phyloP scores from a whole-genome alignment of 53 echinoderm and acorn worm genomes.

The Holothuria leucospilota region DNA sequence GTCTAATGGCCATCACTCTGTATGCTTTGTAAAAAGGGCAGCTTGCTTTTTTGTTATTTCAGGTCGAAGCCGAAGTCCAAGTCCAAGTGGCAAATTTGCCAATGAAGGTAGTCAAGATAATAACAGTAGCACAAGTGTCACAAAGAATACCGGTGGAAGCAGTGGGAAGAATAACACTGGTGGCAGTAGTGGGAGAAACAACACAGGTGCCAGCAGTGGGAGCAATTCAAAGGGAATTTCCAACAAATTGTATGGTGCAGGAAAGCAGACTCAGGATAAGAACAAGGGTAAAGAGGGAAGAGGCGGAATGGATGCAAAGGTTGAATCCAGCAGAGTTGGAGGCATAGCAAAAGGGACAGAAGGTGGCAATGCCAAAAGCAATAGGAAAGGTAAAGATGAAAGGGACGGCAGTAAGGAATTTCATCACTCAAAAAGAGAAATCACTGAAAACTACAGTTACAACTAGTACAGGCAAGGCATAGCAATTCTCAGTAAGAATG shows the following conservation, averaged over 20 bases:
- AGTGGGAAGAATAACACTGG: neutral
- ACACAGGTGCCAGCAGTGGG: conserved; percentile 16
- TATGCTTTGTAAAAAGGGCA: no score
- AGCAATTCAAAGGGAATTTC: neutral
- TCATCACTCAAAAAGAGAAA: conserved; percentile 44
- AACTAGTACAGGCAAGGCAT: conserved; percentile 30
- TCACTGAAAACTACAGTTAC: conserved; percentile 78
- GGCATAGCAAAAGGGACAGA: conserved; percentile 12
- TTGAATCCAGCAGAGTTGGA: neutral
- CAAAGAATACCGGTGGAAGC: conserved; percentile 25
- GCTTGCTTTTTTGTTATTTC: neutral
- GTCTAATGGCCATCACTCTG: no score
- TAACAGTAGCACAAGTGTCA: neutral
- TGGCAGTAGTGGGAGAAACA: neutral
- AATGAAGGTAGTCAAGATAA: conserved; percentile 3
- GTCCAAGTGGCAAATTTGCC: conserved; percentile 69
- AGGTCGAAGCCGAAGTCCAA: conserved; percentile 94
- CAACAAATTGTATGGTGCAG: conserved; percentile 37
- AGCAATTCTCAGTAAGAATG: no score
- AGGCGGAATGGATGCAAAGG: neutral
- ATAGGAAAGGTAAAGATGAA: conserved; percentile 27
- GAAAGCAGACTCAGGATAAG: neutral
- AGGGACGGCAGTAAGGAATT: conserved; percentile 7
- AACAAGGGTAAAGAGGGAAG: neutral
- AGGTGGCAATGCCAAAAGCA: neutral